phyloP scores from a whole-genome alignment of 2,113 vertebrate species.

The Urocynchramus pylzowi region DNA sequence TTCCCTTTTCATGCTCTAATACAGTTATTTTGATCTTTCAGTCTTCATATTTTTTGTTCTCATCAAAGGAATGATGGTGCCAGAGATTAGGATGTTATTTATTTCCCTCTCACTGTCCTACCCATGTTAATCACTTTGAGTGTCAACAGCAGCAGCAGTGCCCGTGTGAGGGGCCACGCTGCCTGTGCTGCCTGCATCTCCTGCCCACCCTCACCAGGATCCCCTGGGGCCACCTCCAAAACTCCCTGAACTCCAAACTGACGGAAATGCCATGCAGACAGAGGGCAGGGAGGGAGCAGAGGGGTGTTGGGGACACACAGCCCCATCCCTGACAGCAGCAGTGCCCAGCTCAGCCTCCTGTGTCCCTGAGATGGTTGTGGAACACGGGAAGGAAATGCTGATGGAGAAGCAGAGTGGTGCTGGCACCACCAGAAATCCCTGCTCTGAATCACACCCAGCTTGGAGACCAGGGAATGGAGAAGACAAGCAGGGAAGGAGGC shows the following conservation, averaged over 20 bases:
- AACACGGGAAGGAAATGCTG: background rate
- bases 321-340: rapidly evolving
- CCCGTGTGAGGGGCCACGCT: background rate
- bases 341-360: background rate
- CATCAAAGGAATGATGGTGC: slow-evolving; percentile 64
- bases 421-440: background rate
- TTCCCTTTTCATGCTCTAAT: slow-evolving; percentile 61
- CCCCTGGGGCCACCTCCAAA: background rate
- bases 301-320: background rate
- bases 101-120: slow-evolving; percentile 25
- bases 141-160: slow-evolving; percentile 30
- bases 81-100: slow-evolving; percentile 57
- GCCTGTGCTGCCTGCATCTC: background rate
- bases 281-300: background rate
- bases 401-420: rapidly evolving
- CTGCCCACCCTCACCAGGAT: background rate
- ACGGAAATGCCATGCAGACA: background rate
- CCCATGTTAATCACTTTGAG: slow-evolving; percentile 40
- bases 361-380: rapidly evolving
- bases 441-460: rapidly evolving
- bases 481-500: background rate
- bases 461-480: background rate
- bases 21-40: slow-evolving; percentile 65
- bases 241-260: background rate
- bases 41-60: slow-evolving; percentile 60